phyloP scores from a whole-genome alignment of 2,888 invertebrate species.

The Lycaena phlaeas region DNA sequence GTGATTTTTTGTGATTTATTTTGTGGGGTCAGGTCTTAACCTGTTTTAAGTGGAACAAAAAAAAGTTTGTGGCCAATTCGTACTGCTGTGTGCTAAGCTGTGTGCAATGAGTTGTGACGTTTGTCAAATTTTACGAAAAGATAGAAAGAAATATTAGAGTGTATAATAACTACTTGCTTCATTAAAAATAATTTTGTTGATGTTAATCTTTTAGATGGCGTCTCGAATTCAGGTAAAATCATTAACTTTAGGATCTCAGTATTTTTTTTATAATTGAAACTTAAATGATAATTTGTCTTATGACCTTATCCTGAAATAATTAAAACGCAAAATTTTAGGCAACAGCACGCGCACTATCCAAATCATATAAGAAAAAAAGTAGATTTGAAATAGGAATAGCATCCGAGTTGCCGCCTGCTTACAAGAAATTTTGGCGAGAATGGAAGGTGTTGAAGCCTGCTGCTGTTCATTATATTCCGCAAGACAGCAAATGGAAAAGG shows the following conservation, averaged over 20 bases:
- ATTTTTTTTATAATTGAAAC: not conserved
- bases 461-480: constrained; percentile 80
- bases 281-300: not conserved
- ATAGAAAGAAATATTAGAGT: too few species aligned
- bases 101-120: too few species aligned
- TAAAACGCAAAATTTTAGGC: constrained; percentile 35
- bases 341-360: constrained; percentile 58
- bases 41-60: too few species aligned
- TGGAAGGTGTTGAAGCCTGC: constrained; percentile 80
- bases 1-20: too few species aligned
- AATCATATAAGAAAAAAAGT: constrained; percentile 62
- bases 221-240: constrained; percentile 2
- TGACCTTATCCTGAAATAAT: constrained; percentile 6
- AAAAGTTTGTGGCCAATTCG: too few species aligned
- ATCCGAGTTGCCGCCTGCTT: constrained; percentile 81
- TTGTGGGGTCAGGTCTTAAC: too few species aligned
- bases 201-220: not conserved
- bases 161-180: too few species aligned
- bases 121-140: not conserved
- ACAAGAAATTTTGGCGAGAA: constrained; percentile 89
- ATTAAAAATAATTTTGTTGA: too few species aligned
- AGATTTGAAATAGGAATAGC: constrained; percentile 79
- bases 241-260: not conserved
- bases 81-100: too few species aligned
- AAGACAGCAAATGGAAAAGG: constrained; percentile 80